A percentile compares a stretch with the other conserved stretches of the same genome.
phyloP scores from a whole-genome alignment of 2,797 vertebrate species.

The Periophthalmus magnuspinnatus region DNA sequence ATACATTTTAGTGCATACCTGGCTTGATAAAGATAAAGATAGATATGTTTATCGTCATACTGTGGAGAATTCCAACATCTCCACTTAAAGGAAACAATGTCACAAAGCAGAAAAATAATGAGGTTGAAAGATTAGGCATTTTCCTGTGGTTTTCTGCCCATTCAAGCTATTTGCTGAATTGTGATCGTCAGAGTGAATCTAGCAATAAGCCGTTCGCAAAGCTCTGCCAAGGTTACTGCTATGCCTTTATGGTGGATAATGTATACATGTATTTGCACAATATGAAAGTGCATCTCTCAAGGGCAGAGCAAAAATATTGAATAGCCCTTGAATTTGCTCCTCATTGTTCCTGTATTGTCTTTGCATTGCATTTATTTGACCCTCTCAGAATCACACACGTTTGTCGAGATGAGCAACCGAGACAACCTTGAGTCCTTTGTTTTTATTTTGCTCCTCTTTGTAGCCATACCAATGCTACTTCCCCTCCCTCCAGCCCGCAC shows the following conservation, averaged over 20 bases:
- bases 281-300: constrained; percentile 30
- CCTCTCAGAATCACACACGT: constrained; percentile 25
- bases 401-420: constrained; percentile 22
- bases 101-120: too few species aligned
- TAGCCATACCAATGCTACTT: constrained; percentile 1
- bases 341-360: constrained; percentile 51
- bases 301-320: constrained; percentile 42
- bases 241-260: neutral
- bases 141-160: neutral
- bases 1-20: too few species aligned
- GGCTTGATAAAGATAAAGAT: too few species aligned
- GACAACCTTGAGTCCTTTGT: constrained; percentile 21
- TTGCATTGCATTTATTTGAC: constrained; percentile 26
- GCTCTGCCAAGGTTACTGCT: constrained; percentile 16
- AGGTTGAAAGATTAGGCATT: neutral
- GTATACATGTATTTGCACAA: constrained; percentile 2
- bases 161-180: neutral
- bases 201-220: neutral
- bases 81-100: too few species aligned
- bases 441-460: constrained; percentile 2
- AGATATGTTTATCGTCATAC: too few species aligned
- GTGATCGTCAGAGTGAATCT: neutral
- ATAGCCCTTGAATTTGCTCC: constrained; percentile 41
- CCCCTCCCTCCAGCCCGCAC: constrained; percentile 31
- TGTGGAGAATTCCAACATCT: too few species aligned